phyloP scores from a whole-genome alignment of 2,113 vertebrate species.

The Phrynocephalus versicolor region DNA sequence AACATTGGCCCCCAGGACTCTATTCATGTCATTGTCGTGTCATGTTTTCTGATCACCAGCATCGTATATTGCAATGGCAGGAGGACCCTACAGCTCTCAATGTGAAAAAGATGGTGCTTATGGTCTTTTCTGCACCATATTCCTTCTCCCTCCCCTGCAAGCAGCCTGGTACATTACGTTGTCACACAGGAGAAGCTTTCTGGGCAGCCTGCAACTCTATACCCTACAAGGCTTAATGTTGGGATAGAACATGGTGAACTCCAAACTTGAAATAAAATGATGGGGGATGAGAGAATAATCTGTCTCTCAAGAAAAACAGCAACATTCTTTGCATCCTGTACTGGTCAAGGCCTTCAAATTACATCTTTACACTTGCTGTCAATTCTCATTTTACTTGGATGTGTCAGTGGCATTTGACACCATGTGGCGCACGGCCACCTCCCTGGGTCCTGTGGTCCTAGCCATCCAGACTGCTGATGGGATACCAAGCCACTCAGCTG shows the following conservation, averaged over 20 bases:
- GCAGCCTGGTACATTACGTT: background rate
- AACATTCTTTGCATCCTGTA: conserved; percentile 34
- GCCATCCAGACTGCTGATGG: background rate
- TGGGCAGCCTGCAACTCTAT: background rate
- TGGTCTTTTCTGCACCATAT: no score
- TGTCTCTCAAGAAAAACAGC: conserved; percentile 42
- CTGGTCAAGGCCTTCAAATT: conserved; percentile 31
- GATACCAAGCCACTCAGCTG: background rate
- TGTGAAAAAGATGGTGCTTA: no score
- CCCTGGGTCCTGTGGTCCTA: background rate
- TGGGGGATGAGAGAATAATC: conserved; percentile 24
- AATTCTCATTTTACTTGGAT: conserved; percentile 51
- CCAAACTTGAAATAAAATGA: background rate
- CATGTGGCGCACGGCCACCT: background rate
- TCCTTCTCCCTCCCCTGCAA: background rate
- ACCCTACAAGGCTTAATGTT: background rate
- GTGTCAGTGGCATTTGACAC: conserved; percentile 42
- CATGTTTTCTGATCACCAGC: background rate
- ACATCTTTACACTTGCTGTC: conserved; percentile 17
- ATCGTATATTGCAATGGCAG: no score
- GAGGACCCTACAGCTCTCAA: no score
- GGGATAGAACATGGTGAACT: background rate
- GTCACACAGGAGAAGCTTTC: background rate
- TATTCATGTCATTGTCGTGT: no score
- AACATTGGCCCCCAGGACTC: no score